These are phyloP conservation scores for Xenopus borealis DNA, from an alignment of 2,113 vertebrate genomes.

Conservation along the genomic window DNA sequence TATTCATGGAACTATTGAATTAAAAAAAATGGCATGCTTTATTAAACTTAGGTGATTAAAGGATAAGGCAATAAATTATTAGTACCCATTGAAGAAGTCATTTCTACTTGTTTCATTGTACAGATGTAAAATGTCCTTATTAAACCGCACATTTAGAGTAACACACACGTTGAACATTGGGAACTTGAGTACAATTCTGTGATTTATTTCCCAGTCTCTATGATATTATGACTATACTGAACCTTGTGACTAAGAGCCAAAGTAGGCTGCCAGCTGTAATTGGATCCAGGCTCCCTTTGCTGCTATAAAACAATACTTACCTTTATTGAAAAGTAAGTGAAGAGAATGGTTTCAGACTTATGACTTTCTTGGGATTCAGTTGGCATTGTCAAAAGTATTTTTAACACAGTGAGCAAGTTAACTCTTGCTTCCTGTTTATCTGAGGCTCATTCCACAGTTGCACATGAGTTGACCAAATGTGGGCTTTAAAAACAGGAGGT, in stretches of 20 bases:
- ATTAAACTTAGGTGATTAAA: too few species aligned
- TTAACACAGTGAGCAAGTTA: constrained; percentile 23
- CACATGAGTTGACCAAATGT: neutral
- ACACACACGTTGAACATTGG: constrained; percentile 17
- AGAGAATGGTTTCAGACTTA: constrained; percentile 32
- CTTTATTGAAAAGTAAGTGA: constrained; percentile 43
- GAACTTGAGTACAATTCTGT: neutral
- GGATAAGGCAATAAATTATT: too few species aligned
- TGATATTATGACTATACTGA: constrained; percentile 19
- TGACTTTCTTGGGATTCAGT: constrained; percentile 29
- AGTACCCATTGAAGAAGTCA: too few species aligned
- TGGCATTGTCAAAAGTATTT: constrained; percentile 19
- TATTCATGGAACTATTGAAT: too few species aligned
- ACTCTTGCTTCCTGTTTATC: neutral
- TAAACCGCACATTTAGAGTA: constrained; percentile 42
- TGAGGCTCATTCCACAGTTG: neutral
- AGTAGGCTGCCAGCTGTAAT: constrained; percentile 37
- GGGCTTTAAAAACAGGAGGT: too few species aligned
- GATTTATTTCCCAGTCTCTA: constrained; percentile 12
- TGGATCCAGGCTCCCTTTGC: constrained; percentile 33
- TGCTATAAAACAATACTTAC: constrained; percentile 41
- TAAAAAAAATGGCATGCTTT: too few species aligned
- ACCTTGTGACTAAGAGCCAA: constrained; percentile 22
- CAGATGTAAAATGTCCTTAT: too few species aligned
- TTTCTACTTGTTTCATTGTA: too few species aligned